Conservation (phyloP, 2,113 vertebrate species). For the Megaceryle maxima region DNA sequence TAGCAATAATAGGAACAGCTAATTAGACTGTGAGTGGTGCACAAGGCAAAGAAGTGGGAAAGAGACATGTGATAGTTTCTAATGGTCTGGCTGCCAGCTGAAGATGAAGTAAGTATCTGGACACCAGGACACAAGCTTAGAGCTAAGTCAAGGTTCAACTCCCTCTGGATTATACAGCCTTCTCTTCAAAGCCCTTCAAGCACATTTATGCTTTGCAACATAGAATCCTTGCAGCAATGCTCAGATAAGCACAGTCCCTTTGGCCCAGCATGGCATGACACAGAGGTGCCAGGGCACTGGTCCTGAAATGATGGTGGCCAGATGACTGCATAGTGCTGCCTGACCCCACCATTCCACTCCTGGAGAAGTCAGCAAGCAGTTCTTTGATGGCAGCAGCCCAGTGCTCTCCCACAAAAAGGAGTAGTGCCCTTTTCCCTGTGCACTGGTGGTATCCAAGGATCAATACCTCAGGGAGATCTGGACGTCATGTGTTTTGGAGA, state of each 20-base stretch:
- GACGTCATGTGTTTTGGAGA: not conserved
- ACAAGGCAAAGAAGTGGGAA: not conserved
- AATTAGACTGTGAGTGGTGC: conserved; percentile 1
- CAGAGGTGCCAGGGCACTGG: not conserved
- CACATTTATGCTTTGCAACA: not conserved
- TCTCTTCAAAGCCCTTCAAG: not conserved
- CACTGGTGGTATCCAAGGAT: not conserved
- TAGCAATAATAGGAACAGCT: conserved; percentile 39
- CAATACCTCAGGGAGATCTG: not conserved
- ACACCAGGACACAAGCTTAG: not conserved
- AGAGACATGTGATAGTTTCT: not conserved
- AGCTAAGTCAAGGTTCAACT: not conserved
- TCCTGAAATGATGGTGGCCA: not conserved
- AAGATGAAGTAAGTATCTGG: not conserved
- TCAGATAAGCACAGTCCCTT: not conserved
- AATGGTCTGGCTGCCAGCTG: not conserved
- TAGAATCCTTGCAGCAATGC: not conserved
- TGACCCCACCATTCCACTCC: not conserved
- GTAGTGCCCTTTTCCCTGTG: not conserved
- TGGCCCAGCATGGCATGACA: rapidly evolving
- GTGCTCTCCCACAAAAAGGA: not conserved
- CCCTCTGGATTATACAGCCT: not conserved
- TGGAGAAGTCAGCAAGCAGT: not conserved
- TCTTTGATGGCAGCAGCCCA: not conserved
- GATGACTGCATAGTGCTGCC: not conserved